These are phyloP conservation scores for Pangasius sanitwongsei DNA, from an alignment of 2,797 vertebrate species.

Conservation along the genomic window DNA sequence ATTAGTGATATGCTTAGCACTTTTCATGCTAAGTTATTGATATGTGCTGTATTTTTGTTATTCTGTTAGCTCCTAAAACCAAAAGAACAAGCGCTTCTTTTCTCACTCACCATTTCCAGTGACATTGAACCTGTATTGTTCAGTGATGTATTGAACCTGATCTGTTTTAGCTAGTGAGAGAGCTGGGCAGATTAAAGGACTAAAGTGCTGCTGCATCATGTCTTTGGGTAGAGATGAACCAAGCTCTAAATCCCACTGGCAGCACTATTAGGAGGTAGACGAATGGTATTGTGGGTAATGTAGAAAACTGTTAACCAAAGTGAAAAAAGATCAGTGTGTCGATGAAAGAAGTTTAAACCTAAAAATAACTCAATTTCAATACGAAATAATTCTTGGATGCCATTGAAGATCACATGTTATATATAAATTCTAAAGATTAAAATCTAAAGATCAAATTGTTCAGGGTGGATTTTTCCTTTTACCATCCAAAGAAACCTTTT, in stretches of 20 bases:
- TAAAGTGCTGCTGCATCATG: not conserved
- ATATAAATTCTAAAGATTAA: not conserved
- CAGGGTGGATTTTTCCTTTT: not conserved
- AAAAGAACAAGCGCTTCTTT: not conserved
- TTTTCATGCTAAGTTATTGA: not conserved
- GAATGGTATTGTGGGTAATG: not conserved
- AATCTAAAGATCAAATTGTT: not conserved
- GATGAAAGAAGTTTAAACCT: not conserved
- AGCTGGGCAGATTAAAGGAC: conserved; percentile 1
- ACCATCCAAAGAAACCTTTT: not conserved
- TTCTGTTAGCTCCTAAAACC: not conserved
- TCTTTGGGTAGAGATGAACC: not conserved
- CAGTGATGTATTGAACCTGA: not conserved
- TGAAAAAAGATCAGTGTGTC: not conserved
- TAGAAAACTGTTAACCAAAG: not conserved
- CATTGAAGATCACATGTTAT: not conserved
- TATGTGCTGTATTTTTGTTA: not conserved
- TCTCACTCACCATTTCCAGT: not conserved
- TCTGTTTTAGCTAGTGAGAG: not conserved
- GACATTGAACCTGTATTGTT: not conserved
- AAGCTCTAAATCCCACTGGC: not conserved
- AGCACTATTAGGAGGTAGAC: not conserved
- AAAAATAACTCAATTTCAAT: not conserved
- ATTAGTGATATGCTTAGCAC: not conserved
- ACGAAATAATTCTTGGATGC: not conserved